Evolutionary conservation across 2,113 vertebrate genomes (phyloP).

Genomic region (Ailurus styani): DNA sequence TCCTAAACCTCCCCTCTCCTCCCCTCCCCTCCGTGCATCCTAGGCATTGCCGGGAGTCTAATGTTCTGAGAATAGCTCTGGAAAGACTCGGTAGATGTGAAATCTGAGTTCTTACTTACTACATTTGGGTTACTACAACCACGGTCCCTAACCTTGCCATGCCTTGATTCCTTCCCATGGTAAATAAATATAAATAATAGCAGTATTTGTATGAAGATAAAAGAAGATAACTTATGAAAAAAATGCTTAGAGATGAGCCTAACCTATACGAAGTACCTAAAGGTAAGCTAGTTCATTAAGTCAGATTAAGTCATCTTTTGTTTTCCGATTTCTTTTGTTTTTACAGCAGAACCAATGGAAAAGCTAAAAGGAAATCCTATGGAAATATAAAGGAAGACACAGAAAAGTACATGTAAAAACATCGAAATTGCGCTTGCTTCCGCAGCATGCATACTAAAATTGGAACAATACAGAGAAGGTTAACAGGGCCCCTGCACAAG

Average conservation of each 20-base stretch:
- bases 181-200: slow-evolving; percentile 54
- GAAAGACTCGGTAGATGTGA: not conserved
- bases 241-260: not conserved
- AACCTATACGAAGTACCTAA: not conserved
- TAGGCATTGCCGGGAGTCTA: not conserved
- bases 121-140: not conserved
- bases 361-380: not conserved
- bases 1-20: not conserved
- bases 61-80: not conserved
- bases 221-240: not conserved
- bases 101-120: not conserved
- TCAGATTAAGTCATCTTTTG: not conserved
- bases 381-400: not conserved
- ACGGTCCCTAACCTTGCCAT: not conserved
- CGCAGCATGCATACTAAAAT: not conserved
- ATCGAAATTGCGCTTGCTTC: not conserved
- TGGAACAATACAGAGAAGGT: not conserved
- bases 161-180: slow-evolving; percentile 19
- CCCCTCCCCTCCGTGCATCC: not conserved
- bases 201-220: not conserved
- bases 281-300: not conserved
- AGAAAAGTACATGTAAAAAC: not conserved
- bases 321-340: slow-evolving; percentile 9
- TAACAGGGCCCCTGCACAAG: not conserved
- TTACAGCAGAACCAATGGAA: not conserved